Evolutionary conservation across 2,113 vertebrate species (phyloP).

Genomic region (Astur gentilis): DNA sequence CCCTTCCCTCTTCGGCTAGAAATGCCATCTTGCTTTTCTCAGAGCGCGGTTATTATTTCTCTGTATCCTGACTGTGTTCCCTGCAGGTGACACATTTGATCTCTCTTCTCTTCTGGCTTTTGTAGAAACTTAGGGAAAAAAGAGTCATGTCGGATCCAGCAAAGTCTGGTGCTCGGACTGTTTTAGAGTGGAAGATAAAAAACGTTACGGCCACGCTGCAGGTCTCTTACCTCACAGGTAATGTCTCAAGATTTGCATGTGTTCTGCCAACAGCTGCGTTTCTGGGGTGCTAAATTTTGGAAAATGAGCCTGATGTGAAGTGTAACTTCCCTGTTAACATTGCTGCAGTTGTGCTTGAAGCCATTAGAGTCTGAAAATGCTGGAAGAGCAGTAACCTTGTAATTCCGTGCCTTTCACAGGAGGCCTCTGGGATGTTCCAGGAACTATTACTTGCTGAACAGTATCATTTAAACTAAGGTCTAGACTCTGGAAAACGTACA

Average conservation of each 20-base stretch:
- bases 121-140: neutral
- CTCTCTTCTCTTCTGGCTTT: neutral
- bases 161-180: neutral
- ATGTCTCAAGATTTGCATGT: accelerated
- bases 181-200: slow-evolving; percentile 29
- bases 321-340: accelerated
- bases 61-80: neutral
- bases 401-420: neutral
- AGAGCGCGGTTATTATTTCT: neutral
- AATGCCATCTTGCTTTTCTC: neutral
- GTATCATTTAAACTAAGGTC: neutral
- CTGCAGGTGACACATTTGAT: neutral
- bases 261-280: neutral
- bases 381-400: neutral
- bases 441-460: neutral
- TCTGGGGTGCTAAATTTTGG: neutral
- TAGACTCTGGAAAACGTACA: neutral
- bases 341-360: neutral
- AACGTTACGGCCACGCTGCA: slow-evolving; percentile 6
- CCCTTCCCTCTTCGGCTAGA: neutral
- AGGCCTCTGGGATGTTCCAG: neutral
- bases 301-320: neutral
- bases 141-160: neutral
- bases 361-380: neutral
- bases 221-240: slow-evolving; percentile 71